Evolutionary conservation across 2,888 invertebrate species (phyloP).

Genomic region (Eristalis intricaria): DNA sequence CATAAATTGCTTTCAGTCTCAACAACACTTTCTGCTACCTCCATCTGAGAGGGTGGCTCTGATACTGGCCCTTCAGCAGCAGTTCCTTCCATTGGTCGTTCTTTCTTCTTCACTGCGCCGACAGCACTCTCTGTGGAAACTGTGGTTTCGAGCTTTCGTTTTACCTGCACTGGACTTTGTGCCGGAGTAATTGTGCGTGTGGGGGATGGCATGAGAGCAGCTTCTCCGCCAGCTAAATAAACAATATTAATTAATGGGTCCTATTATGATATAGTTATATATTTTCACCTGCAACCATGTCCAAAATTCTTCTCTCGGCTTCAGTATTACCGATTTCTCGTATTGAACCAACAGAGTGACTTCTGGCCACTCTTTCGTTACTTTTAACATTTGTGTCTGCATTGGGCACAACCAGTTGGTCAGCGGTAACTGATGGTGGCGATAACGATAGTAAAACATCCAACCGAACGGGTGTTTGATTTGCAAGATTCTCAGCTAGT

Average conservation of each 20-base stretch:
- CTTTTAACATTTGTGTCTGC: constrained; percentile 81
- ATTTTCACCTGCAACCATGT: constrained; percentile 85
- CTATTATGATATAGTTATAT: neutral
- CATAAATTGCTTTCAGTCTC: constrained; percentile 72
- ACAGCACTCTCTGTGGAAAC: constrained; percentile 86
- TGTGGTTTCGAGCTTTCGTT: constrained; percentile 89
- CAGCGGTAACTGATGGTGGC: constrained; percentile 89
- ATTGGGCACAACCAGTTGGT: constrained; percentile 87
- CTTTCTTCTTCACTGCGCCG: constrained; percentile 85
- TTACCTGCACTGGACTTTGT: constrained; percentile 84
- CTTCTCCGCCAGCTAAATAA: constrained; percentile 80
- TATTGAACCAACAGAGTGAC: constrained; percentile 88
- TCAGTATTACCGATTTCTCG: constrained; percentile 89
- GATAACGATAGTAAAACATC: constrained; percentile 93
- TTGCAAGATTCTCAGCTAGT: constrained; percentile 93
- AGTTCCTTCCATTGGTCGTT: constrained; percentile 81
- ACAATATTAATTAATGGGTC: constrained; percentile 74
- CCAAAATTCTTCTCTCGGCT: constrained; percentile 87
- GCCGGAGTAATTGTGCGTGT: constrained; percentile 83
- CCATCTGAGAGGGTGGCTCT: constrained; percentile 75
- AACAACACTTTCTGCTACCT: constrained; percentile 75
- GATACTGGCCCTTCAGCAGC: constrained; percentile 61
- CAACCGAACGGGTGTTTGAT: constrained; percentile 93
- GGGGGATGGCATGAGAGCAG: constrained; percentile 84
- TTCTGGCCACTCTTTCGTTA: constrained; percentile 83